Evolutionary conservation across 2,113 vertebrate genomes (phyloP).

Genomic region (Pyrgilauda ruficollis): DNA sequence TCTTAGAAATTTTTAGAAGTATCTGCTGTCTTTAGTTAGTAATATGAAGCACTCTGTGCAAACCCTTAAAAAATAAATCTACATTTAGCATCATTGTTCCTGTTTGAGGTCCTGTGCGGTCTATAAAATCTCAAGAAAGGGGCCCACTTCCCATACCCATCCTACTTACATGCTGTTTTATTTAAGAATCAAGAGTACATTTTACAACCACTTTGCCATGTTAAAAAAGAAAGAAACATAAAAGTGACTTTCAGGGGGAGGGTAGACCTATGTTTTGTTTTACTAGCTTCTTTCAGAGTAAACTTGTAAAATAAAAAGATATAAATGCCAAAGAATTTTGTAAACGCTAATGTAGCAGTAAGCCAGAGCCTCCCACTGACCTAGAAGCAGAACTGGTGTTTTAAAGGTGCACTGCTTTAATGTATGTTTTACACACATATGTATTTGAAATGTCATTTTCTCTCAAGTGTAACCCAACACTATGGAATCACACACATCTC

Average conservation of each 20-base stretch:
- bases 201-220: conserved; percentile 65
- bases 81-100: conserved; percentile 32
- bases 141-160: conserved; percentile 61
- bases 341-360: conserved; percentile 35
- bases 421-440: neutral
- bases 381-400: neutral
- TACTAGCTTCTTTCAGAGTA: conserved; percentile 59
- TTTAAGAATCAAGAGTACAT: conserved; percentile 67
- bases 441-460: neutral
- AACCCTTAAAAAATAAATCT: neutral
- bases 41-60: neutral
- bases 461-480: conserved; percentile 6
- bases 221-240: conserved; percentile 64
- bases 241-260: conserved; percentile 58
- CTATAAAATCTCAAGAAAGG: conserved; percentile 66
- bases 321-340: conserved; percentile 61
- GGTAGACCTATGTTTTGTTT: conserved; percentile 50
- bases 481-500: neutral
- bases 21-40: neutral
- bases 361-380: conserved; percentile 39
- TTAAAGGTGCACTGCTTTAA: conserved; percentile 25
- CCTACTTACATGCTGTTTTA: conserved; percentile 67
- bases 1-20: conserved; percentile 33
- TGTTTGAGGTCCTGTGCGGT: conserved; percentile 64
- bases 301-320: conserved; percentile 65